A percentile compares a stretch with the other conserved stretches of the same genome.
phyloP scores from a whole-genome alignment of 2,797 vertebrate species.

The Xerus rutilus region DNA sequence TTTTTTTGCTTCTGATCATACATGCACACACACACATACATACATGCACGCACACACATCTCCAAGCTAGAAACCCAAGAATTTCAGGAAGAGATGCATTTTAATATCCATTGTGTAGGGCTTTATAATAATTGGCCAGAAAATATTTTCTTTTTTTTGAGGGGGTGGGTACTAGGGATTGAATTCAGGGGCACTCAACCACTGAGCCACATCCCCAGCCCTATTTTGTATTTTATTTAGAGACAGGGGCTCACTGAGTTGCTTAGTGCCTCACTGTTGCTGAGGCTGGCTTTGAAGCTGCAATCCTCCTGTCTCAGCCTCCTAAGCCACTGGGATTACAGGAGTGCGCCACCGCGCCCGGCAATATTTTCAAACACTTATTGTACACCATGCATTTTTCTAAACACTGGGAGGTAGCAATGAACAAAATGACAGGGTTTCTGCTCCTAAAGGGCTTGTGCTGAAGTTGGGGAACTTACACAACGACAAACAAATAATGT shows the following conservation, averaged over 20 bases:
- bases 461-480: neutral
- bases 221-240: too few relatives aligned
- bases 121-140: neutral
- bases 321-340: too few relatives aligned
- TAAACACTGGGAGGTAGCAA: neutral
- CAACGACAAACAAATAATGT: neutral
- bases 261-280: too few relatives aligned
- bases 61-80: neutral
- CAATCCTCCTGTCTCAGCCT: too few relatives aligned
- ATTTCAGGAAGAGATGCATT: constrained; percentile 21
- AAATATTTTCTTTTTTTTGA: neutral
- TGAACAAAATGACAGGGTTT: neutral
- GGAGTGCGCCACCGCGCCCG: too few relatives aligned
- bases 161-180: too few relatives aligned
- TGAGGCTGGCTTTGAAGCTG: too few relatives aligned
- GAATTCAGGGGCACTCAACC: too few relatives aligned
- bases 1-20: neutral
- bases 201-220: too few relatives aligned
- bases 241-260: too few relatives aligned
- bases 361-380: neutral
- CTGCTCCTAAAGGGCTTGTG: neutral
- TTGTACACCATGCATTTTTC: constrained; percentile 7
- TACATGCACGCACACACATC: neutral
- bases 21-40: too few relatives aligned
- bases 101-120: constrained; percentile 9